Base-by-base conservation (phyloP, 2,888 invertebrate genomes). In the Conus canariensis region DNA sequence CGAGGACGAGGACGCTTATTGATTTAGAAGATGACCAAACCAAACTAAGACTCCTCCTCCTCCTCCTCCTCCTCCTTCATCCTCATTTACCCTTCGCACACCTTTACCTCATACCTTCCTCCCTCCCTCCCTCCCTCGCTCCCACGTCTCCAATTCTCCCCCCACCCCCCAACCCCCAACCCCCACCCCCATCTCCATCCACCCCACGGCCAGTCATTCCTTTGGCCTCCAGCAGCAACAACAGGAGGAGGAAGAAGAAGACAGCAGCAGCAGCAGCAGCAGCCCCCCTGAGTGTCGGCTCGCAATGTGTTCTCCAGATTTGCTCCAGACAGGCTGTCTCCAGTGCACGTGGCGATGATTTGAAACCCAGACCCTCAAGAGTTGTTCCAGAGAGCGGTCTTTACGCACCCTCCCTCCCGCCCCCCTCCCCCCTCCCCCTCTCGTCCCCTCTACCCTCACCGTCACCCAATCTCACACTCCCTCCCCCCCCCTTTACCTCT, bases 261-360 rank as follows among this genome's bases (percentile, higher is more conserved):
- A 16, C 30, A 77, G 58, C 25, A 77, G 90, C 45, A 45, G 45
- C 30, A 77, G 58, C 25, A 77, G 90, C 45, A 45, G 45, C 45
- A 45, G 45, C 45, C 45, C 45, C 22, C 59, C 30, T 25, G 19
- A 85, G 85, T 88, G 77, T 58, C 88, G 86, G 22, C 70, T 74
- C 85, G 60, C 85, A 90, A 91, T 90, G 90, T 90, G 90, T 74
- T 74, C 85, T 56, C 90, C 91, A 91, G 91, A 88, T 90, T 91
- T 90, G 58, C 80, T 25, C 85, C 85, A 91, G 91, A 91, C 91
- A 89, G 45, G n/a, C 85, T 87, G 91, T 90, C 91, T 86, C 91
- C 91, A 90, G 56, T 56, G n/a, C 91, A 91, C 91, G 88, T 90
- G 91, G 67, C 25, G 82, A 85, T 88, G 77, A 91, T 91, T 90